Conservation (phyloP, 2,113 vertebrate species). For the Actenoides hombroni region DNA sequence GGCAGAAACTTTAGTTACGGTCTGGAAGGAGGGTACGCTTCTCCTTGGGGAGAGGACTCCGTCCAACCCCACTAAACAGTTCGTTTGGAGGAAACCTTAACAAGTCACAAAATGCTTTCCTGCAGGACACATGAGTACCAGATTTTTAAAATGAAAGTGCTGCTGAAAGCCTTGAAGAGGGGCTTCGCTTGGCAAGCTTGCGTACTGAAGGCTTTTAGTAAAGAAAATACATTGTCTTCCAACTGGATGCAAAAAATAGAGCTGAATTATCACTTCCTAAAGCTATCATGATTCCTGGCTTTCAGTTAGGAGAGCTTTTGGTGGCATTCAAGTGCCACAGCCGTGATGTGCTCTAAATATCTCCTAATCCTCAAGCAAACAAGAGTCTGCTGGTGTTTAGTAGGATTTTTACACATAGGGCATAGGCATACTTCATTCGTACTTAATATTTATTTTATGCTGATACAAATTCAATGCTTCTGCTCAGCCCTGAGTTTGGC, state of each 20-base stretch:
- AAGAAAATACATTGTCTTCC: neutral
- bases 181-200: conserved; percentile 22
- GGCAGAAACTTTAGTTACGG: conserved; percentile 11
- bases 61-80: neutral
- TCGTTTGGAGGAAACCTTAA: neutral
- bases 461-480: neutral
- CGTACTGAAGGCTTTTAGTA: neutral
- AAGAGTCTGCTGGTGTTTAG: conserved; percentile 16
- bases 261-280: conserved; percentile 38
- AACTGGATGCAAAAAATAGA: conserved; percentile 17
- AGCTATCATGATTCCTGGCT: neutral
- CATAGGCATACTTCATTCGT: neutral
- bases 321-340: conserved; percentile 4
- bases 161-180: neutral
- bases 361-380: neutral
- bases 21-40: neutral
- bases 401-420: neutral
- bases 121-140: neutral
- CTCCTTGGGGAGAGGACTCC: neutral
- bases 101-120: conserved; percentile 1
- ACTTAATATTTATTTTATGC: neutral
- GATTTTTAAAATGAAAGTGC: conserved; percentile 19
- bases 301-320: neutral
- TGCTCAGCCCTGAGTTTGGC: conserved; percentile 31
- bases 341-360: conserved; percentile 37